A percentile compares a stretch with the other conserved stretches of the same genome.
Conservation (phyloP, 1,140 invertebrate genomes). For the Achatina immaculata region DNA sequence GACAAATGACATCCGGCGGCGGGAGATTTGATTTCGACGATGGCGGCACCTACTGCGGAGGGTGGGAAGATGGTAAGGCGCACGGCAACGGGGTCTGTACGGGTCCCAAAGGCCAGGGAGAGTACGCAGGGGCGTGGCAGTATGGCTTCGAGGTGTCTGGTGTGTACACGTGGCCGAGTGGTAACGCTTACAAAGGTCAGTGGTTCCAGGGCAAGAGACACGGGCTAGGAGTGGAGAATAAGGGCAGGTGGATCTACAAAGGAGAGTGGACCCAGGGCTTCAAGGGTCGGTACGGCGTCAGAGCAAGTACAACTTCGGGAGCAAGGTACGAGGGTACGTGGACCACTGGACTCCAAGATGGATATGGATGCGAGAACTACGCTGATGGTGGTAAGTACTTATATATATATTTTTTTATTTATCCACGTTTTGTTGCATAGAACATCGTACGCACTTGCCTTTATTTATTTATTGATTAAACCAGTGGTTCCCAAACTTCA, state of each 20-base stretch:
- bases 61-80: slow-evolving; percentile 94
- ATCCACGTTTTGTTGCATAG: no score
- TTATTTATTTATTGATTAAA: no score
- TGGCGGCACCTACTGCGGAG: slow-evolving; percentile 98
- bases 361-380: slow-evolving; percentile 99
- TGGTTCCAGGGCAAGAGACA: slow-evolving; percentile 99
- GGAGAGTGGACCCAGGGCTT: slow-evolving; percentile 99
- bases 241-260: slow-evolving; percentile 96
- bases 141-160: slow-evolving; percentile 99
- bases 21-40: slow-evolving; percentile 99
- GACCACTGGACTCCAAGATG: slow-evolving; percentile 98
- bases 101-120: slow-evolving; percentile 86
- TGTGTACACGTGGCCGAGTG: slow-evolving; percentile 97
- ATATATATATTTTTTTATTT: no score
- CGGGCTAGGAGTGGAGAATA: slow-evolving; percentile 95
- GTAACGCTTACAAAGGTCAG: slow-evolving; percentile 96
- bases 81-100: slow-evolving; percentile 72
- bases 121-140: slow-evolving; percentile 98
- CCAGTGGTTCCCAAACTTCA: no score
- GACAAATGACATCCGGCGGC: slow-evolving; percentile 75
- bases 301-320: slow-evolving; percentile 92
- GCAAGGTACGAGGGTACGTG: slow-evolving; percentile 99
- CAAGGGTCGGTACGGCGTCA: slow-evolving; percentile 97
- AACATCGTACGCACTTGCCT: no score
- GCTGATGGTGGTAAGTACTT: slow-evolving; percentile 90